phyloP scores from a whole-genome alignment of 2,797 vertebrate species.

The Bradypodion pumilum region DNA sequence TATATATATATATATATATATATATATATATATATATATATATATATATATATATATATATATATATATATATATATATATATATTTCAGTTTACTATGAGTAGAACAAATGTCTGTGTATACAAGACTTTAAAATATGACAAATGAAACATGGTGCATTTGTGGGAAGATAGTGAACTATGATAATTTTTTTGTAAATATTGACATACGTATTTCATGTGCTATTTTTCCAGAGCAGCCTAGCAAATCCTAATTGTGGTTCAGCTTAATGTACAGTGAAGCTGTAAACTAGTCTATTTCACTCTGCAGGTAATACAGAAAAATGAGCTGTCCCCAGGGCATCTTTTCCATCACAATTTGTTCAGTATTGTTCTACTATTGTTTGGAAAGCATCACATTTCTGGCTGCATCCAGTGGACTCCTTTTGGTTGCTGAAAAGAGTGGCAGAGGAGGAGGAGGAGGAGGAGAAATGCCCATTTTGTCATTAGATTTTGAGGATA shows the following conservation, averaged over 20 bases:
- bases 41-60: not conserved
- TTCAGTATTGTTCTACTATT: not conserved
- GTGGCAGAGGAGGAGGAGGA: no score
- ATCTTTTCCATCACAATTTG: not conserved
- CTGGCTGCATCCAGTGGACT: not conserved
- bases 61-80: not conserved
- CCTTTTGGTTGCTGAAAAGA: not conserved
- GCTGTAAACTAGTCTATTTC: not conserved
- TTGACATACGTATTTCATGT: slow-evolving; percentile 6
- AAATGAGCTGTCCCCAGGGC: not conserved
- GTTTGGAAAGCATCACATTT: not conserved
- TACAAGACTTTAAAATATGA: not conserved
- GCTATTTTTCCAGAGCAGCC: slow-evolving; percentile 1
- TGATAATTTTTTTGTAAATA: slow-evolving; percentile 11
- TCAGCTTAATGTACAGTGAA: not conserved
- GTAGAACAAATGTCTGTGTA: not conserved
- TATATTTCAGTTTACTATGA: not conserved
- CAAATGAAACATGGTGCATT: not conserved
- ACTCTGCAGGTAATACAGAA: not conserved
- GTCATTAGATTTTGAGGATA: not conserved
- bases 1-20: not conserved
- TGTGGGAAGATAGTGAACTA: not conserved
- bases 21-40: not conserved
- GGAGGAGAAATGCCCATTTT: not conserved
- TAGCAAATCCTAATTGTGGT: slow-evolving; percentile 2